Conservation (phyloP, 2,888 invertebrate species). For the Nyleta sp. region DNA sequence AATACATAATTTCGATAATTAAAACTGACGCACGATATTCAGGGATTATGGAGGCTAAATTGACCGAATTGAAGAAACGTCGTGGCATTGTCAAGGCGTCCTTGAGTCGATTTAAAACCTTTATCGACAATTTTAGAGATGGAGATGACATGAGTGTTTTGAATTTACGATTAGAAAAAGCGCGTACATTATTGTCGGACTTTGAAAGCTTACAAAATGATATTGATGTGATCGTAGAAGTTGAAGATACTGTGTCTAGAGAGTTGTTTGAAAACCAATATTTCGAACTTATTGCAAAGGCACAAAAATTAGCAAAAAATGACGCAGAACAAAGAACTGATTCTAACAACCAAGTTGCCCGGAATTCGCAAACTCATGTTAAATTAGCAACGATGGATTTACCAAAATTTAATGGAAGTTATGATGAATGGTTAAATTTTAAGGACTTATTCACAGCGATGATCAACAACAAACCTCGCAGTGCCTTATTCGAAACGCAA, state of each 20-base stretch:
- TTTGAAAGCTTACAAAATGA: not conserved
- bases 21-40: too few relatives aligned
- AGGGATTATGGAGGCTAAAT: not conserved
- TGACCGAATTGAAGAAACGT: not conserved
- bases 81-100: not conserved
- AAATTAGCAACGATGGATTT: constrained; percentile 5
- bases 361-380: too few relatives aligned
- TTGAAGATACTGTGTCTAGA: not conserved
- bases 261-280: not conserved
- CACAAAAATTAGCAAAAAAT: not conserved
- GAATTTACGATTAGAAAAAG: not conserved
- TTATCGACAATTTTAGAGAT: not conserved
- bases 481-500: too few relatives aligned
- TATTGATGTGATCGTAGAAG: not conserved
- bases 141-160: not conserved
- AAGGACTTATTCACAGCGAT: constrained; percentile 51
- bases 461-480: constrained; percentile 28
- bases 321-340: too few relatives aligned
- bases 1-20: too few relatives aligned
- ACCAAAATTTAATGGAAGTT: constrained; percentile 6
- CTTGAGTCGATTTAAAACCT: not conserved
- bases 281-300: not conserved
- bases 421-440: constrained; percentile 42
- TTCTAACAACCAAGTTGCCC: too few relatives aligned
- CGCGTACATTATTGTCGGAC: not conserved